Evolutionary conservation across 2,888 invertebrate genomes (phyloP).

Genomic region (Drosophila fungiperda): DNA sequence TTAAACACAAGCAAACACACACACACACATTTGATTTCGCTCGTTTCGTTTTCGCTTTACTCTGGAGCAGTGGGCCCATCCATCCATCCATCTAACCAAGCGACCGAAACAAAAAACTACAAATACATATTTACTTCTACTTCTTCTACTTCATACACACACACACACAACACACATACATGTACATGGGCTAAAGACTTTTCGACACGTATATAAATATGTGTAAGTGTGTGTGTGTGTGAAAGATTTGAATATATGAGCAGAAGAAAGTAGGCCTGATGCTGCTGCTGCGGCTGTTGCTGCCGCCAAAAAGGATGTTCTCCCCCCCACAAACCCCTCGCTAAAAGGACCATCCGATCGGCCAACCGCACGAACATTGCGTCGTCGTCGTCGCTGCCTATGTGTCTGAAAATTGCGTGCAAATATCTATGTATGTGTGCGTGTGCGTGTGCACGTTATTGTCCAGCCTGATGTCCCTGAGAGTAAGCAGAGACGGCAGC

Average conservation of each 20-base stretch:
- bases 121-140: slow-evolving; percentile 29
- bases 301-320: slow-evolving; percentile 75
- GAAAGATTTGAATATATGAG: slow-evolving; percentile 61
- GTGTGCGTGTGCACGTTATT: slow-evolving; percentile 38
- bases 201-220: slow-evolving; percentile 19
- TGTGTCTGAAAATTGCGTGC: slow-evolving; percentile 48
- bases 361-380: slow-evolving; percentile 70
- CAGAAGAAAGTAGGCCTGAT: slow-evolving; percentile 75
- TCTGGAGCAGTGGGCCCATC: slow-evolving; percentile 39
- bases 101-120: slow-evolving; percentile 39
- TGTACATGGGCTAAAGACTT: slow-evolving; percentile 26
- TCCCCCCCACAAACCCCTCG: slow-evolving; percentile 16
- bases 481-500: slow-evolving; percentile 47
- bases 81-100: slow-evolving; percentile 7
- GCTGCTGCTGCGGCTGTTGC: slow-evolving; percentile 53
- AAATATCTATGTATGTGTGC: slow-evolving; percentile 27
- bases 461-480: slow-evolving; percentile 58
- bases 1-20: slow-evolving; percentile 19
- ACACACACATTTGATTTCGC: slow-evolving; percentile 53
- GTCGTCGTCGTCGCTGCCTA: slow-evolving; percentile 49
- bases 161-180: slow-evolving; percentile 1
- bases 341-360: slow-evolving; percentile 47
- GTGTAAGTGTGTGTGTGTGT: slow-evolving; percentile 10
- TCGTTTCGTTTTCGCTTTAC: slow-evolving; percentile 52
- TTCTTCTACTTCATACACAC: slow-evolving; percentile 1